Conservation (phyloP, 2,797 vertebrate species). For the Schizothorax lantsangensis region DNA sequence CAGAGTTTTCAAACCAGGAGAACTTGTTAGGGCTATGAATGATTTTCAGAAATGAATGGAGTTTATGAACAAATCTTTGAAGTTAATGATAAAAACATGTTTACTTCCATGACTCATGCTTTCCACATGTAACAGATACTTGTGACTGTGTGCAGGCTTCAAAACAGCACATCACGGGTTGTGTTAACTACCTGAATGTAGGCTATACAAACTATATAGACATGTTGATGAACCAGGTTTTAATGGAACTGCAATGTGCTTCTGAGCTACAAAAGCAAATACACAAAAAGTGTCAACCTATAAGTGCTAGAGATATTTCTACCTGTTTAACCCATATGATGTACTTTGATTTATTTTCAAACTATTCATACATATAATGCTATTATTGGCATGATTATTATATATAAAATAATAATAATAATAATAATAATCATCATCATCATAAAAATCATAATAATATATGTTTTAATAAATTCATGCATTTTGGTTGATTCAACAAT, state of each 20-base stretch:
- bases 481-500: no score
- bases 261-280: no score
- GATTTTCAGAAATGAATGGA: background rate
- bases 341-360: no score
- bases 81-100: background rate
- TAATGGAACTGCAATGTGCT: background rate
- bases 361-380: background rate
- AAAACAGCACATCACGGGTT: background rate
- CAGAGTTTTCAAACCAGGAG: background rate
- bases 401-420: no score
- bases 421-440: no score
- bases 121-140: background rate
- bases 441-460: no score
- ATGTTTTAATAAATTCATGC: no score
- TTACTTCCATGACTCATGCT: constrained; percentile 3
- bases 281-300: no score
- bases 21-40: background rate
- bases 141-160: background rate
- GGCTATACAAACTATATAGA: background rate
- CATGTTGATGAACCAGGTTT: background rate
- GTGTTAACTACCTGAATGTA: background rate
- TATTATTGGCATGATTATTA: no score
- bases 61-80: constrained; percentile 1
- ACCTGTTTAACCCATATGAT: background rate
- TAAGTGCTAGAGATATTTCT: background rate